Evolutionary conservation across 2,113 vertebrate genomes (phyloP), one percentile per base, ranked within the genome.

Genomic region (Gracilinanus agilis): DNA sequence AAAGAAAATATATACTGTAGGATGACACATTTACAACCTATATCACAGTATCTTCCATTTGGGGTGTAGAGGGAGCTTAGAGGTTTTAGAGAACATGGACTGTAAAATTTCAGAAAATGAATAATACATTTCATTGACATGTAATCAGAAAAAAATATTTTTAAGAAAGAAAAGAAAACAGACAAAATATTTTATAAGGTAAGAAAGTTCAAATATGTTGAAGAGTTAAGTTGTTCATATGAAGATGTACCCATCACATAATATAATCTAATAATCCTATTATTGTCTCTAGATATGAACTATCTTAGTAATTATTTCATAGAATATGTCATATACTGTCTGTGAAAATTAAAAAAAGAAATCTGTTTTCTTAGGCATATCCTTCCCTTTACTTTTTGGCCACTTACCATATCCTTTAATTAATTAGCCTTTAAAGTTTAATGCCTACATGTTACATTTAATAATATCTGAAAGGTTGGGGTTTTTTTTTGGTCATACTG

Each of bases 401-500:
- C 44, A 88, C 21, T 89, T 7, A 19, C n/a, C n/a, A 27, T 54
- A 53, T 44, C 54, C 90, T 44, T 40, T 93, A 29, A 94, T 95
- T 53, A 54, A 24, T 94, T 27, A 92, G 1, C 67, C 27, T 27
- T 16, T 16, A 49, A 54, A 89, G 54, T 91, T 94, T 91, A 94
- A 44, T 61, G 53, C 44, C 24, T 2, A 11, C 83, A 1, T 24
- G 55, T 89, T 55, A 54, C 6, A 55, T 95, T 94, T 96, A 53
- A 91, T 54, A 91, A 92, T 49, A n/a, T 49, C 3, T 44, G 29
- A 90, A 21, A 2, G 16, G 49, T 49, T 53, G 88, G 44, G n/a
- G n/a, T n/a, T n/a, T 93, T 95, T 96, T 93, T 21, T 91, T 75
- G 5, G 67, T 21, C 19, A 88, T 54, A 44, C n/a, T 5, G 7